Base-by-base conservation (phyloP, 2,797 vertebrate species). In the Neoniphon sammara region DNA sequence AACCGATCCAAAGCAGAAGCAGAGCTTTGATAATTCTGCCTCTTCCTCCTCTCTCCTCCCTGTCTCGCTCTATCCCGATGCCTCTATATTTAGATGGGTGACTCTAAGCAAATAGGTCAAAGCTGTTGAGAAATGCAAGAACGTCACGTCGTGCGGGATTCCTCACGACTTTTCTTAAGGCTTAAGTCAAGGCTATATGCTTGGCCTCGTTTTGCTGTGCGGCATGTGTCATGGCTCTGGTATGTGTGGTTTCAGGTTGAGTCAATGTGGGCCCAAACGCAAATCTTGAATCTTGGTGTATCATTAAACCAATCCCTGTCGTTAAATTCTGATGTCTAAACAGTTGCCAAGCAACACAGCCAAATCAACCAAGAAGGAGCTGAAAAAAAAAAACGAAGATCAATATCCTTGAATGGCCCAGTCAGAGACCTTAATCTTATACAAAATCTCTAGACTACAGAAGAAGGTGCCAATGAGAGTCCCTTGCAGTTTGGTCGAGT, bases 41-140 rank as follows among this genome's bases (percentile, higher is more conserved):
- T 79, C 67, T 34, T 59, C 64, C 47, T 81, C 65, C 44, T 61
- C 78, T 46, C 44, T 73, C 67, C 57, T 42, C 6, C 14, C 39
- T 44, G 15, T 53, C 20, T 63, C 67, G 67, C 34, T 66, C 55
- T 65, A 34, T 68, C 42, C 81, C 21, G 23, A 25, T 61, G 59
- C 15, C 73, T 60, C 74, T 91, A 90, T 87, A 89, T 91, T 91
- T 91, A 89, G 88, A 85, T n/a, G 56, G 71, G 74, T 86, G 74
- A 85, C 89, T 89, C 75, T 59, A 76, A 83, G 85, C 88, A 93
- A 92, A 89, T 91, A 77, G 91, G 89, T 93, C 86, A 85, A 80
- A 89, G 83, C 80, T 85, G 79, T 77, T 87, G 78, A 84, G 85
- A 89, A 84, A 87, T 42, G 62, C 73, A 36, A 77, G 75, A 80